A percentile compares a stretch with the other conserved stretches of the same genome.
Conservation (phyloP, 2,888 invertebrate species). For the Stenoptilia bipunctidactyla region DNA sequence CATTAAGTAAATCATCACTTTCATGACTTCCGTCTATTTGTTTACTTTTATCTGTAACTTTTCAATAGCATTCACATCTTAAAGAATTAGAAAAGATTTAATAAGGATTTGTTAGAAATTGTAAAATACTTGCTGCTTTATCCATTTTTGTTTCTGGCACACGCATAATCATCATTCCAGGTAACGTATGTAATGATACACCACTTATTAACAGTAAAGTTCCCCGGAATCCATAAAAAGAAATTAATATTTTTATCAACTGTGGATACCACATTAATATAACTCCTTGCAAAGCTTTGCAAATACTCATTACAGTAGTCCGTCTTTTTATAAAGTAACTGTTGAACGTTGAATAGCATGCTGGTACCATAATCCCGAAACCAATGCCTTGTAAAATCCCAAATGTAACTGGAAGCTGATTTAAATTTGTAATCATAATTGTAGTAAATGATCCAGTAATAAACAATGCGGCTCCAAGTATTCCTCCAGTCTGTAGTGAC, state of each 20-base stretch:
- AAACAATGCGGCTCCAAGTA: slow-evolving; percentile 65
- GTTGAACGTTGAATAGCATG: slow-evolving; percentile 74
- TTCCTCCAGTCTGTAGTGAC: slow-evolving; percentile 66
- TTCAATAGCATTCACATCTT: slow-evolving; percentile 13
- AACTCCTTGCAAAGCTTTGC: slow-evolving; percentile 72
- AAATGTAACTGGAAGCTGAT: slow-evolving; percentile 69
- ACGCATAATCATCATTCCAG: slow-evolving; percentile 72
- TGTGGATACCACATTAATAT: slow-evolving; percentile 72
- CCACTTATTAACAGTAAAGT: slow-evolving; percentile 71
- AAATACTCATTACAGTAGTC: slow-evolving; percentile 73
- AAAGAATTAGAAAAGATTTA: not conserved
- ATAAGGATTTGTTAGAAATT: slow-evolving; percentile 2
- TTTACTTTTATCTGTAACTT: slow-evolving; percentile 22
- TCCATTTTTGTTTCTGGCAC: slow-evolving; percentile 27
- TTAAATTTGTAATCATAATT: slow-evolving; percentile 64
- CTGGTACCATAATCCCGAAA: slow-evolving; percentile 74
- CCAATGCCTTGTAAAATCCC: slow-evolving; percentile 73
- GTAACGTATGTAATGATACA: slow-evolving; percentile 69
- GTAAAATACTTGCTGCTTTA: slow-evolving; percentile 50
- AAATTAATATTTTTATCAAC: slow-evolving; percentile 58
- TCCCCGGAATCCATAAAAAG: slow-evolving; percentile 73
- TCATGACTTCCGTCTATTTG: slow-evolving; percentile 19
- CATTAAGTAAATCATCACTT: slow-evolving; percentile 28
- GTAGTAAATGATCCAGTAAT: slow-evolving; percentile 63
- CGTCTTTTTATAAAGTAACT: slow-evolving; percentile 72